Evolutionary conservation across 2,888 invertebrate species (phyloP).

Genomic region (Caenorhabditis drosophilae): DNA sequence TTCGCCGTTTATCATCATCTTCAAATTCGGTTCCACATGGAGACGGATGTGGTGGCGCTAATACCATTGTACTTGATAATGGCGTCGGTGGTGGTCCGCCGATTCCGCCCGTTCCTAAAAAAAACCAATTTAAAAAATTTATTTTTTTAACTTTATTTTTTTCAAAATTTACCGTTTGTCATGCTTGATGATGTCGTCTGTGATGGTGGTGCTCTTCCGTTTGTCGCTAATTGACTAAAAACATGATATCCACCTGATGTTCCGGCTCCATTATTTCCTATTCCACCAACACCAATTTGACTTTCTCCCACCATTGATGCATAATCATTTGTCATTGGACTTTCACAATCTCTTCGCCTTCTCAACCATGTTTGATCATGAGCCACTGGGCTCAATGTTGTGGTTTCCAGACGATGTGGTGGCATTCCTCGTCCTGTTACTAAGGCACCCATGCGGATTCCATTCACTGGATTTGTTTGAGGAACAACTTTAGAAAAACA

Average conservation of each 20-base stretch:
- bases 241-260: conserved; percentile 14
- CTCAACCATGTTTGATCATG: conserved; percentile 52
- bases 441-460: background rate
- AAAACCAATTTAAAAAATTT: too few relatives aligned
- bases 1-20: conserved; percentile 35
- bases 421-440: conserved; percentile 11
- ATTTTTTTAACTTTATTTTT: too few relatives aligned
- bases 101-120: conserved; percentile 31
- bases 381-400: conserved; percentile 37
- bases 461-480: background rate
- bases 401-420: conserved; percentile 37
- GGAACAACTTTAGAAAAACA: background rate
- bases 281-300: conserved; percentile 10
- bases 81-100: conserved; percentile 42
- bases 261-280: background rate
- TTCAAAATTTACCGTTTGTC: conserved; percentile 30
- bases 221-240: conserved; percentile 7
- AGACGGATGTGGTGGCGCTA: conserved; percentile 41
- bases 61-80: conserved; percentile 33
- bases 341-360: conserved; percentile 51
- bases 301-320: conserved; percentile 61
- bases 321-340: conserved; percentile 60
- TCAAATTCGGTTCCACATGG: conserved; percentile 38
- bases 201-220: conserved; percentile 7
- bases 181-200: conserved; percentile 33